Evolutionary conservation across 2,113 vertebrate species (phyloP), one percentile per base, ranked within the genome.

Genomic region (Columbina picui): DNA sequence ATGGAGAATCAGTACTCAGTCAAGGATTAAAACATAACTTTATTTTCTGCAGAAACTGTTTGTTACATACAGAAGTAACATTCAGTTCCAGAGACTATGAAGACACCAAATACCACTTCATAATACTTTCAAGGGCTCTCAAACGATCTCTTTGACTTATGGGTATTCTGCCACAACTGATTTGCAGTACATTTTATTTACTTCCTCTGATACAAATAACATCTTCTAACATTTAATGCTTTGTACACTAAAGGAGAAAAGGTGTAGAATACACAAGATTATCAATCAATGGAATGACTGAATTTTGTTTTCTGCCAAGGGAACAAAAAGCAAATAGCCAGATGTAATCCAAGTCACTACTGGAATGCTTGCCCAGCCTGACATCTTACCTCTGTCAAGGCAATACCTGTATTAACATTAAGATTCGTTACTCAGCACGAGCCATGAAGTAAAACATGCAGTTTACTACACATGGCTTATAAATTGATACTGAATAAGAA

Each of bases 401-500:
- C 73, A 92, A 70, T 13, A 85, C 75, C 53, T 34, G 45, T 10
- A 88, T 82, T 63, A 94, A 94, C 64, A 85, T 38, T 84, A 75
- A 95, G 60, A 95, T 92, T 89, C 13, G 0, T 67, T 96, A 94
- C 85, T 76, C 94, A 84, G 75, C 78, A 47, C 12, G 12, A 87
- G 59, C 65, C 79, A 71, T 60, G 92, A 97, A 97, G 84, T 91
- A 95, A 97, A 96, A 93, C 90, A 91, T 64, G 70, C 69, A 47
- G 52, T 90, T 97, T 87, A 96, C 95, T 97, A 92, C 67, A 95
- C 55, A 38, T 18, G 83, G 78, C 53, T 93, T 94, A 95, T 91
- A 97, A 97, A 97, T 91, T 81, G 84, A 96, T 90, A 94, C 52
- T 84, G 73, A 91, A 47, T 87, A 96, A 95, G 92, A 97, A 98